These are phyloP conservation scores for Masnerella sp. DNA, from an alignment of 2,888 invertebrate genomes.

Conservation along the genomic window DNA sequence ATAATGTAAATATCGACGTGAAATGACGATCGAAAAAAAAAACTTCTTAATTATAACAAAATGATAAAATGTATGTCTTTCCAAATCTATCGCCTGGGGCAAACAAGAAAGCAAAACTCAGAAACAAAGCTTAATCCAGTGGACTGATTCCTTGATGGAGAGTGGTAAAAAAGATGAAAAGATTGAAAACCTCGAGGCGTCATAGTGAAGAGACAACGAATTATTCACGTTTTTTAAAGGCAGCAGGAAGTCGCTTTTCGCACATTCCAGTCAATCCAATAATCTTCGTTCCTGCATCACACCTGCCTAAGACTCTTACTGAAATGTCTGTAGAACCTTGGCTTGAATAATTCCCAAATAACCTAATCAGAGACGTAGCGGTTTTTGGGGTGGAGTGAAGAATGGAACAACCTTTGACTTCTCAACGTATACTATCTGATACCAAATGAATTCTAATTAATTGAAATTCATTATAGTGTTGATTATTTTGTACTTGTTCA, in stretches of 20 bases:
- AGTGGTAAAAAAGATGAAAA: slow-evolving; percentile 29
- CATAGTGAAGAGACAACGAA: slow-evolving; percentile 55
- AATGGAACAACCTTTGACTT: too few relatives aligned
- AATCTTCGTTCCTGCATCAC: slow-evolving; percentile 60
- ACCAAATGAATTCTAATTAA: too few relatives aligned
- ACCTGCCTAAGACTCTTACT: slow-evolving; percentile 56
- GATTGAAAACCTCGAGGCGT: slow-evolving; percentile 51
- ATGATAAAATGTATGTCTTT: too few relatives aligned
- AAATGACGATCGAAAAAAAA: slow-evolving; percentile 50
- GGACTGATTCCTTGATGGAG: slow-evolving; percentile 28
- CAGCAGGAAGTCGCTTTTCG: slow-evolving; percentile 59
- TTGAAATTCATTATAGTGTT: too few relatives aligned
- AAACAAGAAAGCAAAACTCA: not conserved
- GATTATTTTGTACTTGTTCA: too few relatives aligned
- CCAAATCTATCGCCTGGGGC: too few relatives aligned
- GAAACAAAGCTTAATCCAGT: slow-evolving; percentile 10
- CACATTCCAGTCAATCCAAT: slow-evolving; percentile 60
- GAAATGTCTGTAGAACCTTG: slow-evolving; percentile 56
- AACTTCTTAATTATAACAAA: too few relatives aligned
- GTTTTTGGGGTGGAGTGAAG: slow-evolving; percentile 54
- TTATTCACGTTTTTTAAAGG: slow-evolving; percentile 56
- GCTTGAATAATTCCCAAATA: slow-evolving; percentile 57
- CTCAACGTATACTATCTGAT: too few relatives aligned
- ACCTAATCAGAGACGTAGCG: slow-evolving; percentile 52
- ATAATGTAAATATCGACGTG: slow-evolving; percentile 48